Evolutionary conservation across 2,113 vertebrate genomes (phyloP).

Genomic region (Natator depressus): DNA sequence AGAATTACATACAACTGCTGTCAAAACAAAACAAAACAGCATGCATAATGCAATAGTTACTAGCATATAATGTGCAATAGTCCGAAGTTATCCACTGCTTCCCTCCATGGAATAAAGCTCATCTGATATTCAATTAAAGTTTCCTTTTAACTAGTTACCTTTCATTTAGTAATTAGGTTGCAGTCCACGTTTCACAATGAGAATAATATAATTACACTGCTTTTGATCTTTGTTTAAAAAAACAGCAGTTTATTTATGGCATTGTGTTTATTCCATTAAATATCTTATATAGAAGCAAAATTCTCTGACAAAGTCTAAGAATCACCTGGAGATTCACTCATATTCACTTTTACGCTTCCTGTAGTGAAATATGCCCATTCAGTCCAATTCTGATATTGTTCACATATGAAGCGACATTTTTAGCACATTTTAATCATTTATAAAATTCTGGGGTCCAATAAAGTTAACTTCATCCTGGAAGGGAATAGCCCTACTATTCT

Average conservation of each 20-base stretch:
- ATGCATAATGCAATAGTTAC: not conserved
- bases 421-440: not conserved
- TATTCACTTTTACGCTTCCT: not conserved
- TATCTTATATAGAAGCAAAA: not conserved
- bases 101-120: not conserved
- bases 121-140: not conserved
- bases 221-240: not conserved
- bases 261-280: not conserved
- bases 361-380: not conserved
- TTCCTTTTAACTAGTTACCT: not conserved
- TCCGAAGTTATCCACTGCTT: not conserved
- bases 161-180: not conserved
- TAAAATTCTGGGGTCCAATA: not conserved
- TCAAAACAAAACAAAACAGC: not conserved
- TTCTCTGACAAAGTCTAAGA: not conserved
- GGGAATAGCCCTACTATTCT: not conserved
- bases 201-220: not conserved
- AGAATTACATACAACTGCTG: not conserved
- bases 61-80: not conserved
- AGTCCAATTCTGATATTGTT: not conserved
- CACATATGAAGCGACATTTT: not conserved
- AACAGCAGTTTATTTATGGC: fast-evolving
- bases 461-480: not conserved
- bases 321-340: not conserved
- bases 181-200: not conserved